Percentiles rank a stretch among this genome's conserved stretches.
Evolutionary conservation across 92 coral and sea anemone species (phyloP).

Genomic region (Phenganax stokvisi): DNA sequence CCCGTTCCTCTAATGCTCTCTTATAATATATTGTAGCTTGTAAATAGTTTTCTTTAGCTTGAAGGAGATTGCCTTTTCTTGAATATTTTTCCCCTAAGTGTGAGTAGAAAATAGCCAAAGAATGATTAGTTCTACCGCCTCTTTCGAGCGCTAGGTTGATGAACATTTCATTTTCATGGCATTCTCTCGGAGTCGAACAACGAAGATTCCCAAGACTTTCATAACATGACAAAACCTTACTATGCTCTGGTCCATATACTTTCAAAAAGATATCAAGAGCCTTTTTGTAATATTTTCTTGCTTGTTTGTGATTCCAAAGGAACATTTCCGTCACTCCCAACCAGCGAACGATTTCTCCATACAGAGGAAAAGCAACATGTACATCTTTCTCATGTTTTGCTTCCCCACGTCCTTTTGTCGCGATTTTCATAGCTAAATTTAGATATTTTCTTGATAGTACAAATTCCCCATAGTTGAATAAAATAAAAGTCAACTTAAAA

Average conservation of each 20-base stretch:
- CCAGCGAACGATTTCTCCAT: not conserved
- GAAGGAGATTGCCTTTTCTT: not conserved
- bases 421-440: not conserved
- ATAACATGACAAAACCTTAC: not conserved
- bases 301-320: conserved; percentile 16
- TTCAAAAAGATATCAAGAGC: not conserved
- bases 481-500: not conserved
- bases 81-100: not conserved
- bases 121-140: not conserved
- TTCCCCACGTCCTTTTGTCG: not conserved
- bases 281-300: conserved; percentile 19
- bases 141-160: not conserved
- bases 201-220: conserved; percentile 5
- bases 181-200: not conserved
- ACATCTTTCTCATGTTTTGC: not conserved
- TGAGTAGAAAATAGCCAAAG: not conserved
- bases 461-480: not conserved
- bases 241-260: conserved; percentile 1
- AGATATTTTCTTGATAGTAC: conserved; percentile 1
- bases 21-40: not conserved
- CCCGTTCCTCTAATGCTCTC: not conserved
- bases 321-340: not conserved
- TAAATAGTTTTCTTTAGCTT: conserved; percentile 18
- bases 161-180: not conserved
- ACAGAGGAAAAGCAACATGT: not conserved